These are phyloP conservation scores for Creontiades dilutus DNA, from an alignment of 2,888 invertebrate species.

Conservation along the genomic window DNA sequence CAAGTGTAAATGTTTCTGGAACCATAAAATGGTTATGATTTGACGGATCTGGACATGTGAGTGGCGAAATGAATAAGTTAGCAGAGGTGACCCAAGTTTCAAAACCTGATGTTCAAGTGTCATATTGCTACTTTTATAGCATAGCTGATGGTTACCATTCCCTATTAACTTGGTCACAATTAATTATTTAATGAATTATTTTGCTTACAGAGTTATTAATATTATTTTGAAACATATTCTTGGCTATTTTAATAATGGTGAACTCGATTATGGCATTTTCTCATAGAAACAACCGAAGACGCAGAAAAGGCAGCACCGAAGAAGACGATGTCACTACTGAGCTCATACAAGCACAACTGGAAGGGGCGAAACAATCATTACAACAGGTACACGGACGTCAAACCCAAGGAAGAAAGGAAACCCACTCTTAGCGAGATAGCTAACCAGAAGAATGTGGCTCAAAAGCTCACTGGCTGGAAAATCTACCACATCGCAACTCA, in stretches of 20 bases:
- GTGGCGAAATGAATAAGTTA: too few relatives aligned
- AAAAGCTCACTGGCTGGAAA: slow-evolving; percentile 97
- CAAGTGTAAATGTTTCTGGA: too few relatives aligned
- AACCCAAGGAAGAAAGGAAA: slow-evolving; percentile 91
- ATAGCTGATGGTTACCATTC: too few relatives aligned
- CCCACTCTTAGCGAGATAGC: slow-evolving; percentile 93
- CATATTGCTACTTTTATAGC: too few relatives aligned
- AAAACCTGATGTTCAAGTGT: too few relatives aligned
- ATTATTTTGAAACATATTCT: not conserved
- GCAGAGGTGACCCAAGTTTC: too few relatives aligned
- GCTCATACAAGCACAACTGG: slow-evolving; percentile 85
- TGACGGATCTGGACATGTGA: too few relatives aligned
- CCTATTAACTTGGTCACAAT: too few relatives aligned
- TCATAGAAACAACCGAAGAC: slow-evolving; percentile 37
- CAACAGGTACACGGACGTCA: slow-evolving; percentile 88
- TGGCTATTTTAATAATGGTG: not conserved
- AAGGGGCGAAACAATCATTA: slow-evolving; percentile 88
- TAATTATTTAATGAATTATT: too few relatives aligned
- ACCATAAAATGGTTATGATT: too few relatives aligned
- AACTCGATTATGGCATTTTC: not conserved
- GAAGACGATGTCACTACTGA: slow-evolving; percentile 80
- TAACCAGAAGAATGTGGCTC: slow-evolving; percentile 90
- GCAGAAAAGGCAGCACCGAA: slow-evolving; percentile 73
- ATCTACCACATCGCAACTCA: slow-evolving; percentile 94
- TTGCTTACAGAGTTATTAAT: too few relatives aligned